Base-by-base conservation (phyloP, 2,113 vertebrate species). In the Naja naja region DNA sequence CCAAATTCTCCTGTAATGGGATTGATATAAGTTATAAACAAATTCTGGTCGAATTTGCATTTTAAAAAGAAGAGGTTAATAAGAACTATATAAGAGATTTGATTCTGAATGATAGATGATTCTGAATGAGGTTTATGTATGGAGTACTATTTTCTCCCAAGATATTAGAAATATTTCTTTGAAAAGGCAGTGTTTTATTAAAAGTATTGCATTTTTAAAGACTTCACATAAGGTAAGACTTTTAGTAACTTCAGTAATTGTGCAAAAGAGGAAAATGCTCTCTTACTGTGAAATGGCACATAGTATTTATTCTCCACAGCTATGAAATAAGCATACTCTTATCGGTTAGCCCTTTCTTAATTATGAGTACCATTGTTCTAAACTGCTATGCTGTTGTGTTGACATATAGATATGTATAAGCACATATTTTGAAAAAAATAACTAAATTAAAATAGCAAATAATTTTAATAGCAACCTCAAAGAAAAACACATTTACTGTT, bases 1-100 rank as follows among this genome's bases (percentile, higher is more conserved):
- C 99, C 99, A 95, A 99, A 99, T 96, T 99, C 99, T 90, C 99
- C 99, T 99, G 97, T 2, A 74, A 97, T 89, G 1, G 9, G 27
- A 91, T 95, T 55, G 93, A 52, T 9, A 88, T 11, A 7, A 0
- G 0, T 56, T 88, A n/a, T 55, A 53, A 92, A 92, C 45, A 9
- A 45, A 4, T 87, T 91, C 25, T 39, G 89, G 81, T 88, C 90
- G 45, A 49, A 12, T 39, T 47, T 22, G 11, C 55, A 60, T 55
- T 18, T 0, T 4, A 39, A 94, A 94, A 43, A 20, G 92, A 56
- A 16, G 49, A 27, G 47, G 12, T 43, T 0, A 2, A 3, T 10
- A 39, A 2, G 39, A 81, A 55, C 9, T 88, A 52, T 47, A 22
- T 30, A 60, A 39, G 14, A 52, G 39, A 54, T 90, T 87, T 90